These are phyloP conservation scores for Deroplatys truncata DNA, from an alignment of 2,888 invertebrate species.

Conservation along the genomic window DNA sequence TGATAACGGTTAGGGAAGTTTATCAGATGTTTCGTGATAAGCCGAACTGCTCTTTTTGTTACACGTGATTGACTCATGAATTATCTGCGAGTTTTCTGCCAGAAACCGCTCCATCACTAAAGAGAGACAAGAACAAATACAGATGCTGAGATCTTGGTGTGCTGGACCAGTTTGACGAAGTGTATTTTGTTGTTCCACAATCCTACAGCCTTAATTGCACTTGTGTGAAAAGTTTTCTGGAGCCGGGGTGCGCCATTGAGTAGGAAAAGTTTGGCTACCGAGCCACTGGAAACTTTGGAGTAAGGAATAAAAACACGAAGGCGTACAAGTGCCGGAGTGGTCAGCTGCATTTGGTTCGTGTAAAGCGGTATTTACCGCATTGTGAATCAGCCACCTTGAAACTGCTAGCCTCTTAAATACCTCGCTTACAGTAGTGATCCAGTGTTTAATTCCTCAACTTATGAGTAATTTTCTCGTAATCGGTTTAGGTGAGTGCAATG, in stretches of 20 bases:
- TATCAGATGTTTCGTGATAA: too few species aligned
- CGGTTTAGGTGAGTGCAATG: too few species aligned
- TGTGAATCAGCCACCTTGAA: background rate
- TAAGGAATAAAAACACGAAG: background rate
- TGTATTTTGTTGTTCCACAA: background rate
- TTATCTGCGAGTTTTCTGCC: too few species aligned
- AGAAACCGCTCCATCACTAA: background rate
- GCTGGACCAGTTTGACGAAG: background rate
- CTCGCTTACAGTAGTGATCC: too few species aligned
- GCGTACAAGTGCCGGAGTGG: background rate
- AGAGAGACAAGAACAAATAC: background rate
- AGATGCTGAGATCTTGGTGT: background rate
- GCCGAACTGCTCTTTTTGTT: too few species aligned
- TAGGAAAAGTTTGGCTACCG: background rate
- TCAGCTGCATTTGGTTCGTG: background rate
- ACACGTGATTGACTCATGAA: too few species aligned
- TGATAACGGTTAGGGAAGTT: too few species aligned
- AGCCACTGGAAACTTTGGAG: background rate
- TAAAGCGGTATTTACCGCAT: background rate
- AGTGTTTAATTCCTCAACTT: too few species aligned
- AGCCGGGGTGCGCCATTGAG: background rate
- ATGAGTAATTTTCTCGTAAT: too few species aligned
- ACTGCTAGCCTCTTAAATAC: too few species aligned
- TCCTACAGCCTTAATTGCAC: background rate
- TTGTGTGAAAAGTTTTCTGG: background rate